Evolutionary conservation across 2,888 invertebrate genomes (phyloP).

Genomic region (Morpho achilles): DNA sequence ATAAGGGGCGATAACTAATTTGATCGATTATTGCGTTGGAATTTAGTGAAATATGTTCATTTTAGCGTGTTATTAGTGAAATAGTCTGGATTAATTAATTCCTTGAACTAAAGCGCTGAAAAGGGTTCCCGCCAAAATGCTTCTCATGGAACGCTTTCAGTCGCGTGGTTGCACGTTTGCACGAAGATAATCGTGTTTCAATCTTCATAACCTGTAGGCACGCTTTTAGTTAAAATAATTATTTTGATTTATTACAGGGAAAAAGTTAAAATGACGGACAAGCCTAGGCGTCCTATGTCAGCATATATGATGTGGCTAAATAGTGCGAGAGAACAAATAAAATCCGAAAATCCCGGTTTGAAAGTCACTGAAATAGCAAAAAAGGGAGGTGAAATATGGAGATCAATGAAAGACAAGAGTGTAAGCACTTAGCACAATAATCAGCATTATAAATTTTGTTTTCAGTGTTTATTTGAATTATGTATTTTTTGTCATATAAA

Average conservation of each 20-base stretch:
- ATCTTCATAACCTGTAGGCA: constrained; percentile 46
- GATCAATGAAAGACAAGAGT: constrained; percentile 91
- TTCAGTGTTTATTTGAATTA: constrained; percentile 11
- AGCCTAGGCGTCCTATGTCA: constrained; percentile 94
- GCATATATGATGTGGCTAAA: constrained; percentile 98
- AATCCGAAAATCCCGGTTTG: constrained; percentile 93
- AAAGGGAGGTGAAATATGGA: constrained; percentile 98
- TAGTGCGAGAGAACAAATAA: constrained; percentile 91
- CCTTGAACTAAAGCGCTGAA: constrained; percentile 34
- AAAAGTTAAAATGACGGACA: constrained; percentile 88
- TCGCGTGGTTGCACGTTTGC: constrained; percentile 46
- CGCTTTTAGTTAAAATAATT: constrained; percentile 43
- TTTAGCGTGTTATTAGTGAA: constrained; percentile 29
- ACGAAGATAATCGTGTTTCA: constrained; percentile 25
- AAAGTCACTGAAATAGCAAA: constrained; percentile 95
- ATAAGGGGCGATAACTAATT: constrained; percentile 67
- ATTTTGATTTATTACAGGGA: constrained; percentile 54
- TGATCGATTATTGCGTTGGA: constrained; percentile 37
- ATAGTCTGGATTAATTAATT: constrained; percentile 23
- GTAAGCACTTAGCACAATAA: constrained; percentile 68
- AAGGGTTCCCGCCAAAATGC: constrained; percentile 78
- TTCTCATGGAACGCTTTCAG: constrained; percentile 53
- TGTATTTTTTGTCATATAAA: constrained; percentile 27
- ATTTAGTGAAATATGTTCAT: constrained; percentile 31
- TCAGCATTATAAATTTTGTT: constrained; percentile 8